Base-by-base conservation (phyloP, 2,113 vertebrate species). In the Elgaria multicarinata region DNA sequence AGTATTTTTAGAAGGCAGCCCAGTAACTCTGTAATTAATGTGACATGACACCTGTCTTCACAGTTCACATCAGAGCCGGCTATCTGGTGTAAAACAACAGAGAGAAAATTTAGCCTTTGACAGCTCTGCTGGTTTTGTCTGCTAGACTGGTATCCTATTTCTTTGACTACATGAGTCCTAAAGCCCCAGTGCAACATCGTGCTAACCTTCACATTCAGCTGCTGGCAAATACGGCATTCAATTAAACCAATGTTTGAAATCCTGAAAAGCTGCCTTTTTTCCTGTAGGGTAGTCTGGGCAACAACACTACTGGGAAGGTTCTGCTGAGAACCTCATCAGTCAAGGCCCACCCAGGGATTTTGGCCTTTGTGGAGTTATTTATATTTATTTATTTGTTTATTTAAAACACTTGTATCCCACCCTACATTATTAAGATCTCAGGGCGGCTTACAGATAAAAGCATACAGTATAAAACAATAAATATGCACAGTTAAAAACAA, bases 21-120 rank as follows among this genome's bases (percentile, higher is more conserved):
- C 85, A 85, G 22, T 5, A 26, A 42, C 83, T 91, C 55, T 81
- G 33, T 44, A 69, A 24, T 50, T 3, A 8, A 46, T 78, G 39
- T 87, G 72, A 85, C 42, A 28, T 10, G 85, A 91, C 39, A 78
- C 79, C 85, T 84, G 79, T 84, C 74, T 71, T 83, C 1, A 4
- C 9, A 78, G 50, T 62, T 88, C 39, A 53, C 31, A 88, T 83
- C 91, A 44, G 33, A 89, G 46, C 20, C 36, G 14, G 79, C 26
- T 76, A 64, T 66, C 78, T 6, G 4, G 12, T 24, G 50, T 80
- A 89, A 92, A 89, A 90, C 18, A 88, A 8, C 10, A 46, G 12
- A 76, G 76, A 7, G 64, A 36, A 50, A 86, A 46, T 86, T 53
- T 89, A 90, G 26, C 7, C 53, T 91, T 64, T 39, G 53, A 62